Conservation (phyloP, 2,797 vertebrate genomes). For the Chiloscyllium punctatum region DNA sequence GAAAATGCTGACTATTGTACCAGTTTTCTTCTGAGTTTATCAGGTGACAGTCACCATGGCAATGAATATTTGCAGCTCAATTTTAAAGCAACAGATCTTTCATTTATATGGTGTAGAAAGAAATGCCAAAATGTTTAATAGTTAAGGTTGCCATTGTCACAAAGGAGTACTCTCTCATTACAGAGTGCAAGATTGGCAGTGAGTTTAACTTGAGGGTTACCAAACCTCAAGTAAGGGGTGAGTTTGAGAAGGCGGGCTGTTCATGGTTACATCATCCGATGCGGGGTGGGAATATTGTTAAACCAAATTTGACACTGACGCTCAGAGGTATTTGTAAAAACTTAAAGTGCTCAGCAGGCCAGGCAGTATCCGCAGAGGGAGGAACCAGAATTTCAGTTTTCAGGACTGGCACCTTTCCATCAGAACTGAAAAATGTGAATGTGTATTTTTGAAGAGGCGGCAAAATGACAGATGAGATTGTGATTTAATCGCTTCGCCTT, state of each 20-base stretch:
- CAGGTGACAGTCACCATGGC: not conserved
- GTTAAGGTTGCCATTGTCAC: no score
- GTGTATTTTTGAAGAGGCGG: no score
- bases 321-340: not conserved
- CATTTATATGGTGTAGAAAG: not conserved
- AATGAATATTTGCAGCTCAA: not conserved
- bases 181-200: no score
- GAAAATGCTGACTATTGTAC: not conserved
- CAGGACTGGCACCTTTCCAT: not conserved
- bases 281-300: not conserved
- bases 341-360: not conserved
- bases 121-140: not conserved
- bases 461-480: no score
- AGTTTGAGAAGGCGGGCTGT: no score
- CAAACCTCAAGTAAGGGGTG: no score
- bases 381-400: not conserved
- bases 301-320: not conserved
- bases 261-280: no score
- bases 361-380: not conserved
- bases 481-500: not conserved
- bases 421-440: not conserved
- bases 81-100: not conserved
- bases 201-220: no score
- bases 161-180: no score
- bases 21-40: not conserved